phyloP scores from a whole-genome alignment of 2,113 vertebrate genomes.

The Peromyscus polionotus region DNA sequence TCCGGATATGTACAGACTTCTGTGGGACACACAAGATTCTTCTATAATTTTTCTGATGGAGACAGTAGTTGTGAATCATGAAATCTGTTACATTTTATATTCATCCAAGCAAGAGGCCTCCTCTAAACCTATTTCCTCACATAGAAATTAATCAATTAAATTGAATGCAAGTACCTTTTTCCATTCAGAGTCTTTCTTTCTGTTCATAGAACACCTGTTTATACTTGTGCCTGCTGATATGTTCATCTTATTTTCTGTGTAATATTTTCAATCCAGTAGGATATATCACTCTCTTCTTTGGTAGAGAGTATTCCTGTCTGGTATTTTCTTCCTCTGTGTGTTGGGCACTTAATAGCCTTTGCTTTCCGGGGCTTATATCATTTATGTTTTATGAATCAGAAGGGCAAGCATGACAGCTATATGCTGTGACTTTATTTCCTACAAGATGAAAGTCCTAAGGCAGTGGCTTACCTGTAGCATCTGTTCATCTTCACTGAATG shows the following conservation, averaged over 20 bases:
- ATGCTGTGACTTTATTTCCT: neutral
- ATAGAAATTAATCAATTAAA: neutral
- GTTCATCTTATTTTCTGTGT: neutral
- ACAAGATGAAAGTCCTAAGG: neutral
- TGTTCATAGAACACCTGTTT: neutral
- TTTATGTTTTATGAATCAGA: neutral
- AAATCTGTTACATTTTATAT: neutral
- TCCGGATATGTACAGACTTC: neutral
- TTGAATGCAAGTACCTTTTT: neutral
- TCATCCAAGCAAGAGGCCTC: neutral
- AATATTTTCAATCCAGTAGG: neutral
- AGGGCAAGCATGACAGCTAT: neutral
- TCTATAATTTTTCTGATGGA: neutral
- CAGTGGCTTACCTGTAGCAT: neutral
- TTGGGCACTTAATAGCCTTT: accelerated
- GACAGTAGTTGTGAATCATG: neutral
- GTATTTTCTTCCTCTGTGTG: neutral
- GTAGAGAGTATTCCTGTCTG: neutral
- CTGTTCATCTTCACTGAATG: neutral
- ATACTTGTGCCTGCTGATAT: neutral
- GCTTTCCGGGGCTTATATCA: neutral
- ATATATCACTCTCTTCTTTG: neutral
- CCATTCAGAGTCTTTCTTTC: neutral
- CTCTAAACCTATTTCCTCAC: neutral
- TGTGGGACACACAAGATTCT: neutral